phyloP scores from a whole-genome alignment of 2,797 vertebrate species.

The Phataginus tetradactyla region DNA sequence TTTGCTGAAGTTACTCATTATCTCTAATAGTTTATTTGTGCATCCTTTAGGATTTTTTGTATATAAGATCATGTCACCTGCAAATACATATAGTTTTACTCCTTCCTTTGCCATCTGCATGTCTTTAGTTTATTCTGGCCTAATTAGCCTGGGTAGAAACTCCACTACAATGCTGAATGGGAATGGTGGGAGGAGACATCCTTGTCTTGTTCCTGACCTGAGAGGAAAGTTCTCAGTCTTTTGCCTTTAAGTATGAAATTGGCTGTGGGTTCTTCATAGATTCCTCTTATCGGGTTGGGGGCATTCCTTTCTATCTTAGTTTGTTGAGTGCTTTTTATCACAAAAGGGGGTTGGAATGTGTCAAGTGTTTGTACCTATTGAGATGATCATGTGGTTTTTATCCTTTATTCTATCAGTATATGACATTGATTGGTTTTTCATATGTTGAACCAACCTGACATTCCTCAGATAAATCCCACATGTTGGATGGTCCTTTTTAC shows the following conservation, averaged over 20 bases:
- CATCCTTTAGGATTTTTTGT: background rate
- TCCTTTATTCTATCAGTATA: background rate
- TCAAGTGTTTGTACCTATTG: background rate
- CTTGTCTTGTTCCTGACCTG: background rate
- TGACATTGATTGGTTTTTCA: background rate
- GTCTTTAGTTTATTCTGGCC: background rate
- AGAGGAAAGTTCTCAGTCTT: background rate
- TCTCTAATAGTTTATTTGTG: background rate
- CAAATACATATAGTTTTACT: background rate
- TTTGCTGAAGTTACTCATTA: background rate
- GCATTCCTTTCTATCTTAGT: background rate
- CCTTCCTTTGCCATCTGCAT: background rate
- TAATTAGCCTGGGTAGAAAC: background rate
- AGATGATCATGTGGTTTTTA: background rate
- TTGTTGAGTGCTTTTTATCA: background rate
- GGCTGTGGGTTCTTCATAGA: background rate
- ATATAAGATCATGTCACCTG: background rate
- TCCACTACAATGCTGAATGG: background rate
- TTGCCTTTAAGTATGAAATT: background rate
- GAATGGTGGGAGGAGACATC: background rate
- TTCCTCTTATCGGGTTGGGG: background rate
- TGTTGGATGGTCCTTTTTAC: background rate
- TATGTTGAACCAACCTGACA: background rate
- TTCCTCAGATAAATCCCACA: background rate
- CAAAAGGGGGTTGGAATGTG: background rate